Base-by-base conservation (phyloP, 2,113 vertebrate species). In the Psammodynastes pulverulentus region DNA sequence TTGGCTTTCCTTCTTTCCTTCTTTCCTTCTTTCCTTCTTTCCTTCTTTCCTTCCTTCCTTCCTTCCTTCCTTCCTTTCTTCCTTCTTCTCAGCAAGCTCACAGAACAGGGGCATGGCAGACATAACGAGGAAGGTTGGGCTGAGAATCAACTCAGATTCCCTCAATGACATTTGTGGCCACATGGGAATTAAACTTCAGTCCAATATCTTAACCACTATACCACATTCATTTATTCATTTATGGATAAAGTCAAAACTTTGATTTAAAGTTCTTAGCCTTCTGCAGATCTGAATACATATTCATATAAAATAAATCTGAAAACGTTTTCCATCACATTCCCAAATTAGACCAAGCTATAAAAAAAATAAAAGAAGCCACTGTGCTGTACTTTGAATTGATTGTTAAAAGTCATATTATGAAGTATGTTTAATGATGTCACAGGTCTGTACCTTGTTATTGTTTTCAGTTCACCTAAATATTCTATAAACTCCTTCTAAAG, bases 241-340 rank as follows among this genome's bases (percentile, higher is more conserved):
- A 89, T 72, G 88, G 56, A 67, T 49, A 49, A 49, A 67, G 58
- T 0, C 29, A 49, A 89, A 89, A 49, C 34, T 43, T 79, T 43
- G 62, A 72, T 15, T 72, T 13, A 72, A 72, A 15, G 4, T 72
- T 34, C 34, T 43, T 79, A 79, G 72, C 56, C 54, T 72, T 45
- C 56, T 9, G 0, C 3, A 89, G 56, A 45, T 86, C 26, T 89
- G 53, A 3, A 51, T 92, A 89, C 92, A 10, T 23, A 21, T 39
- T 79, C 34, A 23, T 29, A 2, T 49, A 92, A 84, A 53, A n/a
- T 90, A 5, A 52, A 91, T 89, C n/a, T 67, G 24, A 12, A 17
- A 90, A 48, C 23, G 87, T 94, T 93, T 90, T 72, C 92, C 49
- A 17, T 87, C 90, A 91, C 86, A 21, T 23, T 92, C 43, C 56